Conservation (phyloP, 2,113 vertebrate species). For the Aptenodytes forsteri region DNA sequence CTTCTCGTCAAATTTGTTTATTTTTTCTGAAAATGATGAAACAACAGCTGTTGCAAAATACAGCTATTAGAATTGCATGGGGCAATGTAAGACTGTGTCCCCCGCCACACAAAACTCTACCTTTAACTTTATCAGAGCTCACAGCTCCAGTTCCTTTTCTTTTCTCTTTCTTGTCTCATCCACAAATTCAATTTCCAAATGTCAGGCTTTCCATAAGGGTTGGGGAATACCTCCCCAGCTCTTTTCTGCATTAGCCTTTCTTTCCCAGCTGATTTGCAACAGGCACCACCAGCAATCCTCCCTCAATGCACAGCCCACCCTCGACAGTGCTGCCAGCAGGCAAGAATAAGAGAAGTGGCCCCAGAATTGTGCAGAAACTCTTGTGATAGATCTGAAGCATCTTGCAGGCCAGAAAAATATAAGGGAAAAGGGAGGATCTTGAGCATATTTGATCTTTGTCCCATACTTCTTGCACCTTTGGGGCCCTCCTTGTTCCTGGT, state of each 20-base stretch:
- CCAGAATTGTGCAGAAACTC: not conserved
- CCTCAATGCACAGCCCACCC: fast-evolving
- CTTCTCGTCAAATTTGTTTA: not conserved
- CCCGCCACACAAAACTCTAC: not conserved
- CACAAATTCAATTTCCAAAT: not conserved
- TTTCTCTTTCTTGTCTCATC: not conserved
- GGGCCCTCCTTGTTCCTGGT: not conserved
- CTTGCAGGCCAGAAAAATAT: not conserved
- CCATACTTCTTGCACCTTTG: not conserved
- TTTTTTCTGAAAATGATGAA: not conserved
- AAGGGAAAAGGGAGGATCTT: not conserved
- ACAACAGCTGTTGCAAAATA: not conserved
- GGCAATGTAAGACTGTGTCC: not conserved
- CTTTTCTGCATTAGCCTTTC: not conserved
- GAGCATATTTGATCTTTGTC: not conserved
- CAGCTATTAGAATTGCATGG: not conserved
- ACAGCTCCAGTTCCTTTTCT: not conserved
- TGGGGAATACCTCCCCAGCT: not conserved
- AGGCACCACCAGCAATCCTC: not conserved
- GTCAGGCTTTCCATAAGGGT: not conserved
- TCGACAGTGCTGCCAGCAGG: not conserved
- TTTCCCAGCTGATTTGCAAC: not conserved
- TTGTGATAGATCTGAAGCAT: not conserved
- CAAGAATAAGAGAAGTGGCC: not conserved
- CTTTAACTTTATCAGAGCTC: not conserved